Percentiles rank a stretch among this genome's conserved stretches.
Evolutionary conservation across 2,797 vertebrate species (phyloP).

Genomic region (Chiloscyllium punctatum): DNA sequence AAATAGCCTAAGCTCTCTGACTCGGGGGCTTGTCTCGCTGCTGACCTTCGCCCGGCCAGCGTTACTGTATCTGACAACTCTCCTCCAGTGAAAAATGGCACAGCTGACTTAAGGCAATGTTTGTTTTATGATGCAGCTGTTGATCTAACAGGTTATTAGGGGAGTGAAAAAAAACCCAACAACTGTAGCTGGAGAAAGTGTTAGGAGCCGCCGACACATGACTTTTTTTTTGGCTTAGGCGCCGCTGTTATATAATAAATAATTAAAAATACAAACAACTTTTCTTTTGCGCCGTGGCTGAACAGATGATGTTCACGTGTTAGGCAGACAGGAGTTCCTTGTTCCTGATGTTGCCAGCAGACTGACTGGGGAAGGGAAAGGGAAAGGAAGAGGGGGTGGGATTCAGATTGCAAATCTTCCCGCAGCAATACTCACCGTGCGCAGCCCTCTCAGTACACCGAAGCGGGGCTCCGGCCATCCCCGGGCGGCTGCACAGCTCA

Average conservation of each 20-base stretch:
- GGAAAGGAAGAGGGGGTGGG: no score
- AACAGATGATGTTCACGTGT: background rate
- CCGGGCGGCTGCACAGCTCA: background rate
- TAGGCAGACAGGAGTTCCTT: background rate
- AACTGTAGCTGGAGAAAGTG: background rate
- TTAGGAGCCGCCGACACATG: background rate
- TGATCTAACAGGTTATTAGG: background rate
- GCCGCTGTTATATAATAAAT: background rate
- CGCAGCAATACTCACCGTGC: constrained; percentile 9
- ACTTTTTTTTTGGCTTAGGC: background rate
- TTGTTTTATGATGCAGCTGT: background rate
- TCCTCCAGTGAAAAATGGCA: no score
- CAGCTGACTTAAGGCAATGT: no score
- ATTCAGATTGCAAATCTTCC: no score
- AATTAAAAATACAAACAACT: background rate
- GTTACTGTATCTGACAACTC: background rate
- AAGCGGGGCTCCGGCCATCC: background rate
- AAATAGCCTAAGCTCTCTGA: background rate
- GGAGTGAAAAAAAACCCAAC: background rate
- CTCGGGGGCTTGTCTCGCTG: background rate
- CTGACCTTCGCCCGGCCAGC: background rate
- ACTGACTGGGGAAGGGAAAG: background rate
- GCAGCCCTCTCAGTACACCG: background rate
- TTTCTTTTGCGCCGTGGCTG: background rate
- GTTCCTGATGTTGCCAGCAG: background rate